phyloP scores from a whole-genome alignment of 2,797 vertebrate genomes.

The Miichthys miiuy region DNA sequence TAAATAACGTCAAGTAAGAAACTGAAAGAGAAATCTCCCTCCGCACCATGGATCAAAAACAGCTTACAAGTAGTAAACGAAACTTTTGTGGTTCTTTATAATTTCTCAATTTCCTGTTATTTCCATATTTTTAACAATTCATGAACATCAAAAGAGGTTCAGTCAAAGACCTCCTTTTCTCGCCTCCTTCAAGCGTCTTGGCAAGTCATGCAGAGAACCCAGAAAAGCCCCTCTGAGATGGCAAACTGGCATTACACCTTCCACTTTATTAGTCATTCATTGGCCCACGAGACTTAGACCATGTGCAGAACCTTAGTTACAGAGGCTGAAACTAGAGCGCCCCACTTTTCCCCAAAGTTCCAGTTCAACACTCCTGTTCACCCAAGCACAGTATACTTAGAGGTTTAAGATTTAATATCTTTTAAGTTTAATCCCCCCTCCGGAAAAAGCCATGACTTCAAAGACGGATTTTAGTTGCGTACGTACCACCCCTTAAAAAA shows the following conservation, averaged over 20 bases:
- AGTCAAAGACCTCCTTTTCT: constrained; percentile 36
- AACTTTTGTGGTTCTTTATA: constrained; percentile 1
- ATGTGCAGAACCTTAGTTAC: constrained; percentile 41
- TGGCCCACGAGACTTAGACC: constrained; percentile 47
- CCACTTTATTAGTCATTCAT: constrained; percentile 70
- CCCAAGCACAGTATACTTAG: constrained; percentile 5
- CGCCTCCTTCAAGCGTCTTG: constrained; percentile 22
- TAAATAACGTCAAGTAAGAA: not conserved
- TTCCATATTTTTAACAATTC: constrained; percentile 36
- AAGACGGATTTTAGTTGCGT: constrained; percentile 2
- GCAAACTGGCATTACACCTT: constrained; percentile 58
- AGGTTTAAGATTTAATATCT: constrained; percentile 32
- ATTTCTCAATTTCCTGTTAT: constrained; percentile 20
- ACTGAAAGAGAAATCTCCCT: not conserved
- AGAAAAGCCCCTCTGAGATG: constrained; percentile 57
- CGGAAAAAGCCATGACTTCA: not conserved
- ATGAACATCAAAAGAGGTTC: constrained; percentile 37
- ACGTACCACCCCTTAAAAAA: not conserved
- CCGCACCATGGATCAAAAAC: not conserved
- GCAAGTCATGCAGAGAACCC: constrained; percentile 37
- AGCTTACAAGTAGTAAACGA: constrained; percentile 1
- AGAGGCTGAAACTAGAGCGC: constrained; percentile 40
- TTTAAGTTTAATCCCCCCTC: not conserved
- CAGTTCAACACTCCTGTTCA: constrained; percentile 39
- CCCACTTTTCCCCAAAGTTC: constrained; percentile 40